Base-by-base conservation (phyloP, 1,140 invertebrate genomes). In the Ylistrum balloti region DNA sequence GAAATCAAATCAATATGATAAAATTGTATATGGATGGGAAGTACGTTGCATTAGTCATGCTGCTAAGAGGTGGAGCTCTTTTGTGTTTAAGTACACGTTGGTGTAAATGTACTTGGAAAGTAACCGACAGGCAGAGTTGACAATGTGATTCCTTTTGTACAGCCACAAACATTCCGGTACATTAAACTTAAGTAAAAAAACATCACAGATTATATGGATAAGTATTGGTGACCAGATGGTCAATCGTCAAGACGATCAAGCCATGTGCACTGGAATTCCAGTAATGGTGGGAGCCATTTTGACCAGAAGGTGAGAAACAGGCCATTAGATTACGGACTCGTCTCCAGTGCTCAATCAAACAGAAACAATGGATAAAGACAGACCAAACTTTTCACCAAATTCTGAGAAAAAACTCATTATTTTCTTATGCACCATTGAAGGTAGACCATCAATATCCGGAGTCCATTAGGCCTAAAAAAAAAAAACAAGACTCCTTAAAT, bases 261-360 rank as follows among this genome's bases (percentile, higher is more conserved):
- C n/a, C 56, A 28, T 74, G 56, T 74, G 56, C 56, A 74, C 22
- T 74, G 56, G 56, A 74, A 74, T 74, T 22, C 56, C n/a, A 74
- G 56, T 74, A 28, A 74, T 74, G 56, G 56, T 74, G 56, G 56
- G 56, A 74, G 56, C 56, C n/a, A 74, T n/a, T 74, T 74, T 74
- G 56, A 74, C 56, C 56, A 74, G 56, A 74, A 74, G 56, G 9
- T 74, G n/a, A 74, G 22, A 74, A 74, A 74, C 22, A 74, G 56
- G 22, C 56, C 56, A 74, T 74, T n/a, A 74, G 56, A 74, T 74
- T 74, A 28, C 22, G 5, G 22, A 74, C 5, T 17, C 28, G 56
- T 74, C n/a, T 17, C 28, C 56, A 28, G 22, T 74, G 56, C 56
- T 74, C n/a, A n/a, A 74, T 74, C 56, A 74, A 1, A 28, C 56